phyloP scores from a whole-genome alignment of 2,888 invertebrate genomes.

The Mongoloraphidia duomilia region DNA sequence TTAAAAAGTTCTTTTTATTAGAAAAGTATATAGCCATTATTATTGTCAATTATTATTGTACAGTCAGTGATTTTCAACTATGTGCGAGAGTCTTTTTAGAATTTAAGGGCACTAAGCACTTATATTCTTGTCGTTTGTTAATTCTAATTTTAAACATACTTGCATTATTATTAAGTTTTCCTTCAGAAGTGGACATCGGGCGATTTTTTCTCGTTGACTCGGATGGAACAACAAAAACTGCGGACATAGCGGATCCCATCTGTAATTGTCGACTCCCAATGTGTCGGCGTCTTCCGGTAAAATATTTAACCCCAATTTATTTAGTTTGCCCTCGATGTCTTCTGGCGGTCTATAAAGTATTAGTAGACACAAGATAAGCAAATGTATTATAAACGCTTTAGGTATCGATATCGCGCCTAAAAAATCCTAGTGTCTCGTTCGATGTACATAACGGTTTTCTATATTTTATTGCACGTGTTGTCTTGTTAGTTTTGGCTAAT shows the following conservation, averaged over 20 bases:
- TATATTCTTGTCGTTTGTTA: no score
- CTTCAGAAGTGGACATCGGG: slow-evolving; percentile 38
- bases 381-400: neutral
- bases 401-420: neutral
- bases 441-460: no score
- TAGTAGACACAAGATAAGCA: neutral
- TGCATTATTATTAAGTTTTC: slow-evolving; percentile 41
- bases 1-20: no score
- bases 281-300: slow-evolving; percentile 16
- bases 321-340: slow-evolving; percentile 20
- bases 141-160: slow-evolving; percentile 23
- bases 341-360: slow-evolving; percentile 14
- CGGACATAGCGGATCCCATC: slow-evolving; percentile 33
- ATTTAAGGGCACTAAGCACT: no score
- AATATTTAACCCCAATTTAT: slow-evolving; percentile 17
- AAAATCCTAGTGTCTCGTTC: neutral
- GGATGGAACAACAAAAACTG: slow-evolving; percentile 39
- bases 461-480: no score
- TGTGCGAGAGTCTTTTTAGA: neutral
- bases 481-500: no score
- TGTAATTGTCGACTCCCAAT: slow-evolving; percentile 20
- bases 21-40: no score
- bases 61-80: no score
- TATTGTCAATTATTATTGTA: no score
- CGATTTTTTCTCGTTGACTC: slow-evolving; percentile 35